Percentiles rank a stretch among this genome's conserved stretches.
These are phyloP conservation scores for Pheosia gnoma DNA, from an alignment of 2,888 invertebrate genomes.

Conservation along the genomic window DNA sequence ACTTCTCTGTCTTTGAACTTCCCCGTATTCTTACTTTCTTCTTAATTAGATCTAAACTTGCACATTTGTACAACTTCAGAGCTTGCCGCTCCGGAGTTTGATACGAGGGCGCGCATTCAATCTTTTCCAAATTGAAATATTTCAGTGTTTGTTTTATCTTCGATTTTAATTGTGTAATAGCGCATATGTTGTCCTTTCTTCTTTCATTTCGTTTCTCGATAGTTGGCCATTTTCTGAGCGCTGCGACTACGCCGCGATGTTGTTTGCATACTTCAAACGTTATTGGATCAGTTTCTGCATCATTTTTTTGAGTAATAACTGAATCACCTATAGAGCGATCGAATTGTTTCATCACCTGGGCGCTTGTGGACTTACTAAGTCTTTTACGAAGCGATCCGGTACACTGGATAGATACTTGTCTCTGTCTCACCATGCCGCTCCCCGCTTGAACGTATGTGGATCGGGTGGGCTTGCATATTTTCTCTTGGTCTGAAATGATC, in stretches of 20 bases:
- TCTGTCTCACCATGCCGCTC: slow-evolving; percentile 26
- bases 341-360: slow-evolving; percentile 22
- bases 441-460: slow-evolving; percentile 52
- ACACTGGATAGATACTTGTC: slow-evolving; percentile 50
- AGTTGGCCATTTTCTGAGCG: slow-evolving; percentile 48
- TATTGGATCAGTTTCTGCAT: slow-evolving; percentile 45
- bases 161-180: slow-evolving; percentile 36
- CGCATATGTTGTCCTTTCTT: slow-evolving; percentile 18
- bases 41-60: slow-evolving; percentile 34
- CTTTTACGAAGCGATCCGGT: slow-evolving; percentile 24
- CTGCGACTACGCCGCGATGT: slow-evolving; percentile 48
- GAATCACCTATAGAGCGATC: slow-evolving; percentile 44
- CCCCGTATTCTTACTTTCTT: slow-evolving; percentile 8
- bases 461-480: slow-evolving; percentile 14
- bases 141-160: slow-evolving; percentile 40
- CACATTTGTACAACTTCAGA: slow-evolving; percentile 50
- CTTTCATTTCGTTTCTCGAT: slow-evolving; percentile 15
- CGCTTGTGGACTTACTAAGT: slow-evolving; percentile 50
- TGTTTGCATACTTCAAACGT: slow-evolving; percentile 47
- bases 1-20: slow-evolving; percentile 9
- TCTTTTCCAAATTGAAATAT: slow-evolving; percentile 56
- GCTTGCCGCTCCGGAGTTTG: slow-evolving; percentile 33
- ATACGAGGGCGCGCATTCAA: slow-evolving; percentile 52
- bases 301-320: slow-evolving; percentile 28
- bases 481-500: slow-evolving; percentile 13